Base-by-base conservation (phyloP, 2,797 vertebrate genomes). In the Crocidura indochinensis region DNA sequence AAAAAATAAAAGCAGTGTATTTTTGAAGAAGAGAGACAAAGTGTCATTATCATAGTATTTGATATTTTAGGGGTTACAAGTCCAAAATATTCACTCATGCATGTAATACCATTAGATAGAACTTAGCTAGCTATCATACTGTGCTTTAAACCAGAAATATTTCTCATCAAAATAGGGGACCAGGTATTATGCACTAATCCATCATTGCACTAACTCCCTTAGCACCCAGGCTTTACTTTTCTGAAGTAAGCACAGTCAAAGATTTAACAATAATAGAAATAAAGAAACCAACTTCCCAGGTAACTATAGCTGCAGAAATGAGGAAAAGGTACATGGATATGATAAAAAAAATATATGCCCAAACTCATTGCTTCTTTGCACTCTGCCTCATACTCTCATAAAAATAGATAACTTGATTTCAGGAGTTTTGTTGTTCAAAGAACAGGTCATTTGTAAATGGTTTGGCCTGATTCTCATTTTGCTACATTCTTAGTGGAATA, bases 291-390 rank as follows among this genome's bases (percentile, higher is more conserved):
- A 64, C 60, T 73, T 64, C 65, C 76, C 26, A 49, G 44, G 71
- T 20, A 26, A 31, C 27, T 26, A 14, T 80, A 84, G 68, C 65
- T 73, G 56, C 92, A 49, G 12, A 91, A 81, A 74, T 20, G 9
- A 46, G 60, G 69, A 53, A 17, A 53, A 51, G 7, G 47, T 77
- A 15, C 76, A 26, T 60, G 22, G 68, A 73, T 31, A 38, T 86
- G 46, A 74, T n/a, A 29, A 88, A 93, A 29, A 88, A 93, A 94
- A 67, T 90, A 60, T 82, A 51, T 69, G 53, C n/a, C 77, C 87
- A 84, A 74, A 19, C 44, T 79, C n/a, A 47, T 76, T 84, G 17
- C 72, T 88, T 12, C 27, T 91, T 91, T 90, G 65, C 12, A 92
- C 2, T 12, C 86, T 26, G 49, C 78, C 67, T 65, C 29, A 56